Evolutionary conservation across 2,888 invertebrate species (phyloP).

Genomic region (Dolichopus griseipennis): DNA sequence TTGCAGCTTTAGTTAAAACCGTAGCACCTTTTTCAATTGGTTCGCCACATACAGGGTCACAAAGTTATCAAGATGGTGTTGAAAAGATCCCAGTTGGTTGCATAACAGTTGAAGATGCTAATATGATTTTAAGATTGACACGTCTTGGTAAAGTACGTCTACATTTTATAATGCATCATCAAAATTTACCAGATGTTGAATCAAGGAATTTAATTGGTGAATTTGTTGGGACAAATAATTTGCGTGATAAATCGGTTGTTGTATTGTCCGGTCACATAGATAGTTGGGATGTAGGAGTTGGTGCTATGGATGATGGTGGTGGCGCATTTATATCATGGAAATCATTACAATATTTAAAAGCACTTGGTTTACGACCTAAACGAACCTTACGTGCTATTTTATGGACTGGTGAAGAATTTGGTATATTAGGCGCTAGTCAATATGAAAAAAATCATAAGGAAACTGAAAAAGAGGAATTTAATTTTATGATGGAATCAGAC

Average conservation of each 20-base stretch:
- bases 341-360: slow-evolving; percentile 57
- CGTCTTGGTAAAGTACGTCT: slow-evolving; percentile 49
- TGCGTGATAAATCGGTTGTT: slow-evolving; percentile 45
- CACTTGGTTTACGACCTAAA: slow-evolving; percentile 55
- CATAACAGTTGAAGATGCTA: slow-evolving; percentile 71
- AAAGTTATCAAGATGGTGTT: slow-evolving; percentile 51
- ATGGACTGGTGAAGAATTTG: slow-evolving; percentile 75
- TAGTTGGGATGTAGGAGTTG: slow-evolving; percentile 80
- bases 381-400: slow-evolving; percentile 66
- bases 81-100: slow-evolving; percentile 63
- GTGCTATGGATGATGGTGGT: slow-evolving; percentile 81
- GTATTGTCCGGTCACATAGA: slow-evolving; percentile 77
- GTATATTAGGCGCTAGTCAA: slow-evolving; percentile 55
- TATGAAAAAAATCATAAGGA: slow-evolving; percentile 47
- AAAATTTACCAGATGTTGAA: slow-evolving; percentile 46
- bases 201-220: slow-evolving; percentile 70
- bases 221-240: slow-evolving; percentile 46
- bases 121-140: slow-evolving; percentile 57
- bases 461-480: slow-evolving; percentile 50
- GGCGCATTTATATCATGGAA: slow-evolving; percentile 73
- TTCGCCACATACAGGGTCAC: slow-evolving; percentile 68
- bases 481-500: slow-evolving; percentile 75
- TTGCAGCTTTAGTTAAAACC: slow-evolving; percentile 65
- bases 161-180: slow-evolving; percentile 57
- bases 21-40: slow-evolving; percentile 68